Percentiles rank a stretch among this genome's conserved stretches.
Conservation (phyloP, 2,888 invertebrate species). For the Gandaritis pyraliata region DNA sequence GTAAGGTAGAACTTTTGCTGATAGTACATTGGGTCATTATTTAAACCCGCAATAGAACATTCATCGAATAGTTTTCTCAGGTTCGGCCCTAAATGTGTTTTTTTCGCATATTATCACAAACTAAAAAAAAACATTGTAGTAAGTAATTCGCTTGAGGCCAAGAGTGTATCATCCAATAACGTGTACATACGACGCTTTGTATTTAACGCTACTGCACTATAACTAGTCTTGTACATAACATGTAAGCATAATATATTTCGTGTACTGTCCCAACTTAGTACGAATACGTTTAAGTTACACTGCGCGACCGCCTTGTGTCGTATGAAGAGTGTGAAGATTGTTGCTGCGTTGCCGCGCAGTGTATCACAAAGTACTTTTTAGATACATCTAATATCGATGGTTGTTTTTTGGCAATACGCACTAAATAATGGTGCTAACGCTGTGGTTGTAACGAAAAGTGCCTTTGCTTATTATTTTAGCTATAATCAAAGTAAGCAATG, state of each 20-base stretch:
- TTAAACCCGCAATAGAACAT: too few relatives aligned
- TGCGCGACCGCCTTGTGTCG: too few relatives aligned
- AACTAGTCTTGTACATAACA: conserved; percentile 57
- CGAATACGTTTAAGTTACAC: too few relatives aligned
- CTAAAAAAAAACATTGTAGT: conserved; percentile 36
- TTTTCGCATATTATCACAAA: conserved; percentile 26
- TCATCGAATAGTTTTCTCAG: too few relatives aligned
- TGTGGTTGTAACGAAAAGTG: conserved; percentile 52
- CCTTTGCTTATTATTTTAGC: conserved; percentile 43
- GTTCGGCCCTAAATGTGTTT: background rate
- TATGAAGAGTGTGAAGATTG: too few relatives aligned
- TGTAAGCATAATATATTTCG: conserved; percentile 35
- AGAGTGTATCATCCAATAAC: conserved; percentile 71
- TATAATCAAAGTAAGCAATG: conserved; percentile 13
- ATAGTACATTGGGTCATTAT: too few relatives aligned
- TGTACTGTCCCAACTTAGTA: background rate
- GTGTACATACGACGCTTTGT: conserved; percentile 51
- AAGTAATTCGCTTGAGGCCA: conserved; percentile 60
- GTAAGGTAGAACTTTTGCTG: too few relatives aligned
- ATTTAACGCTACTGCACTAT: conserved; percentile 46
- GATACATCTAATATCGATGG: conserved; percentile 15
- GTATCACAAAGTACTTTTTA: background rate
- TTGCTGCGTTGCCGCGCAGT: too few relatives aligned
- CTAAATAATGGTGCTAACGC: conserved; percentile 51
- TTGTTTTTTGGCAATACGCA: conserved; percentile 44